Conservation (phyloP, 2,113 vertebrate genomes). For the Hippocampus zosterae region DNA sequence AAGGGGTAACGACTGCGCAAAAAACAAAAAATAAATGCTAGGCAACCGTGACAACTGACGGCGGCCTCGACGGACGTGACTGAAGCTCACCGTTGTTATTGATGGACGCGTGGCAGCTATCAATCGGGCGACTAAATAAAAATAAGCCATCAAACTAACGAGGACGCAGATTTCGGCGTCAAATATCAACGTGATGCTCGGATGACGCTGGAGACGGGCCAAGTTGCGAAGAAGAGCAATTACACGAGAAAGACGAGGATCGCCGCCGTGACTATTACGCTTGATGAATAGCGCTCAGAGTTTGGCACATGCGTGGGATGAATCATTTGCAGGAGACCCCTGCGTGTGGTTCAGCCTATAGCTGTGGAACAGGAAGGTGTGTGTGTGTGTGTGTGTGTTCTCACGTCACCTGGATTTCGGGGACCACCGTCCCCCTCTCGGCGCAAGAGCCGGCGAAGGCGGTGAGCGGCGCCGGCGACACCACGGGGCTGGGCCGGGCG, state of each 20-base stretch:
- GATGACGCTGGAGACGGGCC: constrained; percentile 40
- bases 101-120: not conserved
- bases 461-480: constrained; percentile 87
- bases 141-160: not conserved
- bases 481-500: constrained; percentile 84
- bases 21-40: too few species aligned
- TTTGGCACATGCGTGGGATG: constrained; percentile 36
- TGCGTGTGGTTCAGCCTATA: not conserved
- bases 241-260: constrained; percentile 61
- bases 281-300: constrained; percentile 48
- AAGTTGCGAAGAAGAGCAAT: constrained; percentile 53
- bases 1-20: too few species aligned
- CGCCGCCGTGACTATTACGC: constrained; percentile 44
- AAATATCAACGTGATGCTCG: not conserved
- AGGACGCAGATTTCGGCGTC: not conserved
- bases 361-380: not conserved
- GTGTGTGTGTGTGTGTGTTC: not conserved
- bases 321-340: constrained; percentile 38
- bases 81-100: not conserved
- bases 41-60: too few species aligned
- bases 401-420: constrained; percentile 89
- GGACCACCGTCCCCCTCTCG: constrained; percentile 84
- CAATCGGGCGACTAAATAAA: not conserved
- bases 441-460: constrained; percentile 88
- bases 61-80: too few species aligned